Conservation (phyloP, 2,888 invertebrate genomes). For the Marronus borbonicus region DNA sequence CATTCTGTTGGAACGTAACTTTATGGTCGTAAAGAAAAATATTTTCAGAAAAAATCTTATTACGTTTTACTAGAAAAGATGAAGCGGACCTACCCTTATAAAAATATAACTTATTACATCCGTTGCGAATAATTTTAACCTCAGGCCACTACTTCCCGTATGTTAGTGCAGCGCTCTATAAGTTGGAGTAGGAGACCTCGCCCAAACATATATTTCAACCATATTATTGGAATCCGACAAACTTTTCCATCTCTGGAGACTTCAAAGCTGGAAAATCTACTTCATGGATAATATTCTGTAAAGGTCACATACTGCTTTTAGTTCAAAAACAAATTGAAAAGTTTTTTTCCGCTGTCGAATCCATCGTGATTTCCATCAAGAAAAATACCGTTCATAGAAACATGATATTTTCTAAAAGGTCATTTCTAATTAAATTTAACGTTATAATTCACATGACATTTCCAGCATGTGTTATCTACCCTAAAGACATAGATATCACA, state of each 20-base stretch:
- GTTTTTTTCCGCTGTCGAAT: not conserved
- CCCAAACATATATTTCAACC: conserved; percentile 20
- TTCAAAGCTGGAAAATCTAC: conserved; percentile 16
- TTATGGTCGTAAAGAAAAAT: too few relatives aligned
- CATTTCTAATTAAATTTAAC: too few relatives aligned
- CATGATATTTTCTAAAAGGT: not conserved
- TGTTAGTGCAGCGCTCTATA: not conserved
- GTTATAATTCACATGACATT: too few relatives aligned
- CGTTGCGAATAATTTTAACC: too few relatives aligned
- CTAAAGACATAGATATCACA: too few relatives aligned
- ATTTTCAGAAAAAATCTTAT: too few relatives aligned
- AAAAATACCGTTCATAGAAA: not conserved
- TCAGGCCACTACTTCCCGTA: not conserved
- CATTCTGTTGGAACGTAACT: too few relatives aligned
- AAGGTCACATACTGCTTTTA: not conserved
- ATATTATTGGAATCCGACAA: conserved; percentile 26
- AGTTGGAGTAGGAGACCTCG: not conserved
- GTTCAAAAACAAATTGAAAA: not conserved
- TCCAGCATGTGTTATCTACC: too few relatives aligned
- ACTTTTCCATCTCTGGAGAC: conserved; percentile 16
- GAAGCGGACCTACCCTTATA: too few relatives aligned
- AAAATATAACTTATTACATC: too few relatives aligned
- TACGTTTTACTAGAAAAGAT: too few relatives aligned
- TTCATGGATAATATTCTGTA: not conserved
- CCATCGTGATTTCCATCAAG: not conserved